Base-by-base conservation (phyloP, 2,888 invertebrate genomes). In the Catocala nupta region DNA sequence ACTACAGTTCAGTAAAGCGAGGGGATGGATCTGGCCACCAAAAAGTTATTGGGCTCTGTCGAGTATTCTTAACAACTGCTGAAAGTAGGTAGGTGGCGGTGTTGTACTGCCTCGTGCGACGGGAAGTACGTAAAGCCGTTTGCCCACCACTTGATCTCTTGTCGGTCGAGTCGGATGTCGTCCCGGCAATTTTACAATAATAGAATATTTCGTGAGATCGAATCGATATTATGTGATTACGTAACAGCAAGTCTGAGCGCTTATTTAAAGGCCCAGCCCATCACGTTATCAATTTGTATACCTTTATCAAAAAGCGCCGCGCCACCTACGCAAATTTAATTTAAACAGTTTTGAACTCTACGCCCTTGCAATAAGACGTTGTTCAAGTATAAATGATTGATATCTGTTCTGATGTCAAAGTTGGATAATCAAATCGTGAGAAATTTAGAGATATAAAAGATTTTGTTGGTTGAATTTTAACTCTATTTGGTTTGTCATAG, bases 321-420 rank as follows among this genome's bases (percentile, higher is more conserved):
- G 52, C 49, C 11, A 65, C 44, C 51, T 50, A 60, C 45, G 43
- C 36, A 36, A 5, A 44, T 43, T 7, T 16, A 6, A 47, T 45
- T 61, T 42, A 49, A 52, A 44, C 48, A 39, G 62, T 45, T 54
- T 59, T 69, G 56, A 65, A 71, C 74, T 61, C 48, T 69, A 61
- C 63, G 10, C 43, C 58, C 25, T 44, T 25, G 16, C 5, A 6
- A 65, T 69, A 74, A 74, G 47, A 59, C 49, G 51, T 57, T 56
- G 12, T 55, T 55, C 33, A 55, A 55, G 7, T 48, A 43, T 42
- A 47, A 42, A 34, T 54, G 54, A 54, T 36, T 10, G 43, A 48
- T 54, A 54, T 53, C 68, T 65, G 57, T 55, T 65, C 48, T 6
- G 44, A 62, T 73, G 75, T 73, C 71, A 79, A 75, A 77, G 73